Percentiles rank a stretch among this genome's conserved stretches.
Evolutionary conservation across 2,888 invertebrate genomes (phyloP).

Genomic region (Lithophane socia): DNA sequence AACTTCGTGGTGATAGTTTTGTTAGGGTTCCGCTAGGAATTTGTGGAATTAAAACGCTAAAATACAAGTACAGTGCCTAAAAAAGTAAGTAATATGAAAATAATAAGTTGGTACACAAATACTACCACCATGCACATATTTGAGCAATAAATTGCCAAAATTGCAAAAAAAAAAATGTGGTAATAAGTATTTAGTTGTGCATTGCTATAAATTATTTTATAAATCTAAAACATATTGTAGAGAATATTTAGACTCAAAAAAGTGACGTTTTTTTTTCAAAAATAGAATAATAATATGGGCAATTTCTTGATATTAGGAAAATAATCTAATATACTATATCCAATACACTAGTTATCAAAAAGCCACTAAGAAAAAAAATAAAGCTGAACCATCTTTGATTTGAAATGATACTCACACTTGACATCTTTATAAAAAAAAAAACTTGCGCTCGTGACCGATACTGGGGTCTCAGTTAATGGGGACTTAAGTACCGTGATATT

Average conservation of each 20-base stretch:
- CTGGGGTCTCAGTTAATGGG: slow-evolving; percentile 75
- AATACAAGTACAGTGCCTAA: background rate
- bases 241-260: too few relatives aligned
- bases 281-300: background rate
- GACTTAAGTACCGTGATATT: slow-evolving; percentile 83
- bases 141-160: too few relatives aligned
- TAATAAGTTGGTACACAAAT: too few relatives aligned
- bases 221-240: too few relatives aligned
- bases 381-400: slow-evolving; percentile 15
- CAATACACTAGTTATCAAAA: background rate
- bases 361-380: background rate
- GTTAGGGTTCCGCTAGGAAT: slow-evolving; percentile 66
- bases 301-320: background rate
- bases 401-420: slow-evolving; percentile 41
- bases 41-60: background rate
- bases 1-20: slow-evolving; percentile 65
- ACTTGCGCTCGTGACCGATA: slow-evolving; percentile 81
- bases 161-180: too few relatives aligned
- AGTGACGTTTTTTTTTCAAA: background rate
- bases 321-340: background rate
- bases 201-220: too few relatives aligned
- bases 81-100: background rate
- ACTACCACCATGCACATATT: too few relatives aligned
- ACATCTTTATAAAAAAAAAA: slow-evolving; percentile 16
- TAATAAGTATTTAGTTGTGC: too few relatives aligned